Base-by-base conservation (phyloP, 2,797 vertebrate species). In the Phoxinus dragarum region DNA sequence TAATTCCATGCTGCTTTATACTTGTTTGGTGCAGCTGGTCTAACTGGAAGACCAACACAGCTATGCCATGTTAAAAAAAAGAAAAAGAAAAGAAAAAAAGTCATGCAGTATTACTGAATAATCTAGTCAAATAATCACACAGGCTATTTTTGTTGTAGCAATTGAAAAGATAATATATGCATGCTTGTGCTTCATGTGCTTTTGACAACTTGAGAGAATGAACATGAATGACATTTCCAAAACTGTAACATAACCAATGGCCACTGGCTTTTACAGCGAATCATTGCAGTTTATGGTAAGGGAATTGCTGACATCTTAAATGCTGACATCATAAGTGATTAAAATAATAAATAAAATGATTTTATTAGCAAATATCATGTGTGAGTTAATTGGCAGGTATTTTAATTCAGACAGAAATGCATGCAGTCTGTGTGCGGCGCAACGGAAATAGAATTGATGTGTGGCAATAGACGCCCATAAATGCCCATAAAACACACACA, bases 381-480 rank as follows among this genome's bases (percentile, higher is more conserved):
- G 75, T 77, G 36, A 59, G n/a, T 42, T 59, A 77, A 77, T 42
- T 38, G 73, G 10, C 73, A 56, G 23, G 49, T 76, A 23, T 38
- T 61, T 42, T 19, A 27, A 17, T 77, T n/a, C 52, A 3, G 2
- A 38, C 38, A 17, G 23, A 61, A 40, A 10, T n/a, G 5, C 21
- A 8, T 40, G 23, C n/a, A 61, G 2, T 61, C 23, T 1, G 23
- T 42, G 54, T 77, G 75, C 2, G 8, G 23, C 1, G 23, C 23
- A 42, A 77, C 36, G 10, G 27, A 77, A 61, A 61, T 77, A 76
- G 73, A 56, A 76, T 40, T 66, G n/a, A 79, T 79, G 59, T 44
- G 40, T 56, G 21, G 75, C 34, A 79, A 14, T 9, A 17, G 56
- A 44, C 11, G n/a, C 76, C 6, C 6, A 42, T 59, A 61, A 77